Evolutionary conservation across 2,888 invertebrate species (phyloP), one percentile per base, ranked within the genome.

Genomic region (Phoenoteleia sp.): DNA sequence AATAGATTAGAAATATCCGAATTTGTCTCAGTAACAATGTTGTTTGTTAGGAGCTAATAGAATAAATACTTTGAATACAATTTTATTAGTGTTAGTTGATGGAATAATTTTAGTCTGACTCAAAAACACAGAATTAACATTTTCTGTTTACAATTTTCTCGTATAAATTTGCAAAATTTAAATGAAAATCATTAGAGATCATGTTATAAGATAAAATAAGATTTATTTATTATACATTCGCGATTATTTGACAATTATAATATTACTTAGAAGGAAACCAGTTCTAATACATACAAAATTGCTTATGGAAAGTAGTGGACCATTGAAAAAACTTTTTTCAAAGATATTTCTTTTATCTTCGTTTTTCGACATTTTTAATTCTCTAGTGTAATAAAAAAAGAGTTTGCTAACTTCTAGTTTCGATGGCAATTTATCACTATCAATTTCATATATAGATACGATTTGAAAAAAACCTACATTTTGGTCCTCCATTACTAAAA

Each of bases 241-340:
- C n/a, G n/a, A n/a, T n/a, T n/a, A n/a, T n/a, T n/a, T 39, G 39
- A 39, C 39, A 39, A 39, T 39, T 39, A 39, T 39, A 39, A 39
- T 39, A 39, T 39, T 39, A 39, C 39, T 11, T 13, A 39, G 39
- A 39, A 39, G 5, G 13, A 39, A 39, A 39, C 11, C 13, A 5
- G 39, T 13, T 39, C 11, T 11, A 39, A 39, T 39, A 39, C 39
- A 39, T 39, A 39, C 11, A 47, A 47, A 47, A 19, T 47, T 47
- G 47, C 7, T 19, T 47, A 47, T 47, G 47, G 47, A 47, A 47
- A 47, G 19, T 47, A 15, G 19, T 47, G 47, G 47, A 47, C 47
- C 47, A n/a, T n/a, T n/a, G n/a, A n/a, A n/a, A n/a, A n/a, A n/a
- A 47, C 42, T 42, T 42, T 42, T 42, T 42, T 42, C 42, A 42